phyloP scores from a whole-genome alignment of 30 jellyfish, hydroid and myxozoan species.

The Mastigias papua region DNA sequence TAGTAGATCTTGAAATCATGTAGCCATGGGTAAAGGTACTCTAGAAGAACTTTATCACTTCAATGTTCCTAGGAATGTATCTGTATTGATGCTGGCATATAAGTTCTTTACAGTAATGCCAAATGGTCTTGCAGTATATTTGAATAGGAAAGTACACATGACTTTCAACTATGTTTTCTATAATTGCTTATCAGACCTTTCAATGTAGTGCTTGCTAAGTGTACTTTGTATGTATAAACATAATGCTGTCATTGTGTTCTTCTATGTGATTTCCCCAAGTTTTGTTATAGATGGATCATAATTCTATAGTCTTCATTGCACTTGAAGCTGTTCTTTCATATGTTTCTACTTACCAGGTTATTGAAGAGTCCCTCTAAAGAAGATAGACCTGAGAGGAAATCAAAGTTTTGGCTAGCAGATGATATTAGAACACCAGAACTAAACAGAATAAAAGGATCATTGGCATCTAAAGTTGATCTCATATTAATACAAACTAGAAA shows the following conservation, averaged over 20 bases:
- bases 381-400: slow-evolving; percentile 40
- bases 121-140: too few species aligned
- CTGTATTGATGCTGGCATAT: too few species aligned
- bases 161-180: too few species aligned
- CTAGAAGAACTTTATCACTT: too few species aligned
- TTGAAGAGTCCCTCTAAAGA: slow-evolving; percentile 68
- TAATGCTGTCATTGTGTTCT: not conserved
- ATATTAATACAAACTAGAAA: slow-evolving; percentile 83
- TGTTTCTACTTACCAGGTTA: slow-evolving; percentile 64
- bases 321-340: not conserved
- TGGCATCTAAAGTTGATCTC: slow-evolving; percentile 88
- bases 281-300: not conserved
- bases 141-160: too few species aligned
- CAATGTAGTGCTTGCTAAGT: not conserved
- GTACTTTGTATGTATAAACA: not conserved
- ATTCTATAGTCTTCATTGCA: not conserved
- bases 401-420: slow-evolving; percentile 82
- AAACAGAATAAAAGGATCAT: slow-evolving; percentile 80
- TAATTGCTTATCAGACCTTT: not conserved
- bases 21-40: too few species aligned
- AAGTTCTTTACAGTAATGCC: too few species aligned
- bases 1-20: too few species aligned
- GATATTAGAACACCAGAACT: slow-evolving; percentile 85
- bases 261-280: not conserved
- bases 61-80: too few species aligned